Conservation (phyloP, 2,113 vertebrate species). For the Carassius carassius region DNA sequence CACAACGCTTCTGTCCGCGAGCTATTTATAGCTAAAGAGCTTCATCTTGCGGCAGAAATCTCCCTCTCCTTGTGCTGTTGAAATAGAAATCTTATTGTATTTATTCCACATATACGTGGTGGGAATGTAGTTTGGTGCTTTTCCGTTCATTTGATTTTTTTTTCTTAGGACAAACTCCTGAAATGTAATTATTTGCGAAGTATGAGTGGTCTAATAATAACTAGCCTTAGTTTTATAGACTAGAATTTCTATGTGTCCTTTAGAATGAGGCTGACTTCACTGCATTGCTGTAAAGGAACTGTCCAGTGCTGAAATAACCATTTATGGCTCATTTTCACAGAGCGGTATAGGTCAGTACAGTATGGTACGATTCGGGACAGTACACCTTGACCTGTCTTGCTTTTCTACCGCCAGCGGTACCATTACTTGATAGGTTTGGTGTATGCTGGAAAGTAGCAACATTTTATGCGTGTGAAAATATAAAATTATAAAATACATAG, state of each 20-base stretch:
- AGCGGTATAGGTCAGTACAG: no score
- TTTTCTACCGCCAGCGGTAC: no score
- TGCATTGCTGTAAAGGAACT: conserved; percentile 42
- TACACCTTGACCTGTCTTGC: no score
- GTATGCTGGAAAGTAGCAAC: no score
- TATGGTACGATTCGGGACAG: no score
- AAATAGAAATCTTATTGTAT: not conserved
- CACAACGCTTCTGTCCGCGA: conserved; percentile 56
- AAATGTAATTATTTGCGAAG: not conserved
- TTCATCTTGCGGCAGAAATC: conserved; percentile 53
- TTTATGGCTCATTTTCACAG: not conserved
- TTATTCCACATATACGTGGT: not conserved
- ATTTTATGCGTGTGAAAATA: no score
- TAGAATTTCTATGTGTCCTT: not conserved
- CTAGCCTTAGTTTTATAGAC: not conserved
- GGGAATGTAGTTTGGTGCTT: not conserved
- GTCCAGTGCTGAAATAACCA: conserved; percentile 46
- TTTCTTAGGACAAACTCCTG: no score
- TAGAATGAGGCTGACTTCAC: no score
- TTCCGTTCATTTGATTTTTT: not conserved
- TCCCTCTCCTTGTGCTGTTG: not conserved
- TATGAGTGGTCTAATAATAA: not conserved
- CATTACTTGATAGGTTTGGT: no score
- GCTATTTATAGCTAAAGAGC: conserved; percentile 55
- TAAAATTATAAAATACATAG: no score